A percentile compares a stretch with the other conserved stretches of the same genome.
phyloP scores from a whole-genome alignment of 2,113 vertebrate species.

The Solea senegalensis region DNA sequence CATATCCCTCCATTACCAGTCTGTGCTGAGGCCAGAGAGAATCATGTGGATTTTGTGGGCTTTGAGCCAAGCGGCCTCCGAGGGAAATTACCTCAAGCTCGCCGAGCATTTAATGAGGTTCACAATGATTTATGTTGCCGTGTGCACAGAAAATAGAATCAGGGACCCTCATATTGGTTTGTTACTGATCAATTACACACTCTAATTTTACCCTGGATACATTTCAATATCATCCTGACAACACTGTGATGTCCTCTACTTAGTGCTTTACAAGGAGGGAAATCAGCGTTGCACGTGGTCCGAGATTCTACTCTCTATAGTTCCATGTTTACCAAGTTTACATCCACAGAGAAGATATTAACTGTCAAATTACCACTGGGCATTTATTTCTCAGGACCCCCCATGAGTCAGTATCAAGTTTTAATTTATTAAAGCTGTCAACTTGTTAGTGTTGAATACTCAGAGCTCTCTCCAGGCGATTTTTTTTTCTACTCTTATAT shows the following conservation, averaged over 20 bases:
- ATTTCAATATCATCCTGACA: constrained; percentile 65
- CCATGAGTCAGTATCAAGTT: constrained; percentile 15
- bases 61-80: constrained; percentile 54
- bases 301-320: not conserved
- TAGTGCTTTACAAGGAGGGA: constrained; percentile 44
- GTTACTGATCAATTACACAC: constrained; percentile 66
- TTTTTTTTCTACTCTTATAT: constrained; percentile 15
- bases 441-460: constrained; percentile 32
- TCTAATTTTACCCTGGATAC: constrained; percentile 62
- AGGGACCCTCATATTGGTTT: constrained; percentile 62
- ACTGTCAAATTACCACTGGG: constrained; percentile 19
- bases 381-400: constrained; percentile 14
- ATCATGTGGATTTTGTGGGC: constrained; percentile 51
- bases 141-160: constrained; percentile 66
- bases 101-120: constrained; percentile 68
- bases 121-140: constrained; percentile 70
- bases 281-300: constrained; percentile 46
- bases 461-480: constrained; percentile 14
- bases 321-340: too few relatives aligned
- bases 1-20: constrained; percentile 29
- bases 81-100: constrained; percentile 64
- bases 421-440: constrained; percentile 38
- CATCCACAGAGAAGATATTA: constrained; percentile 19
- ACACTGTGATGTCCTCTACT: constrained; percentile 29
- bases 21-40: constrained; percentile 46